These are phyloP conservation scores for Crossaster papposus DNA, from an alignment of 53 echinoderm and acorn worm genomes.

Conservation along the genomic window DNA sequence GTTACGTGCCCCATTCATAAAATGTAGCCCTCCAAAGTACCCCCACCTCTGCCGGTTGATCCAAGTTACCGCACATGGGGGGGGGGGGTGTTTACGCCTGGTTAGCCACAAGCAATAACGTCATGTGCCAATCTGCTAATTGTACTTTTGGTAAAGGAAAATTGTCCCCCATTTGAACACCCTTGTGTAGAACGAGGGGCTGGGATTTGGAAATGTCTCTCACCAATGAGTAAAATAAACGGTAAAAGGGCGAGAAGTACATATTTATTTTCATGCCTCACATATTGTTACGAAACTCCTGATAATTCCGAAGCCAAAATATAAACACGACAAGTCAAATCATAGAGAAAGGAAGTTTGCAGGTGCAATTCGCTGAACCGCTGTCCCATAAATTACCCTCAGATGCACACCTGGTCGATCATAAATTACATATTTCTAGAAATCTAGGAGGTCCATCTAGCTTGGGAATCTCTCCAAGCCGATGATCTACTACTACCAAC, in stretches of 20 bases:
- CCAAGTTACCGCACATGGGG: no score
- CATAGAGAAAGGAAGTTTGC: no score
- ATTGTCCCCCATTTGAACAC: not conserved
- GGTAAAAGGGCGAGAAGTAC: not conserved
- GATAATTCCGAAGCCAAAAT: conserved; percentile 4
- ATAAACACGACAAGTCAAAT: conserved; percentile 37
- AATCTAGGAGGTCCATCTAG: conserved; percentile 8
- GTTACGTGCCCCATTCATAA: no score
- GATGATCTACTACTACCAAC: not conserved
- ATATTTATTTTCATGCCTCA: conserved; percentile 59
- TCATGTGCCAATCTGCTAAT: no score
- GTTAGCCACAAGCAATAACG: no score
- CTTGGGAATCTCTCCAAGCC: not conserved
- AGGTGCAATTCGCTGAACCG: conserved; percentile 31
- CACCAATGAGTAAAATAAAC: conserved; percentile 38
- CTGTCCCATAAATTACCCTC: conserved; percentile 28
- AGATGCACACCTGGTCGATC: conserved; percentile 36
- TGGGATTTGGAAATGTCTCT: not conserved
- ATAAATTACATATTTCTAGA: conserved; percentile 20
- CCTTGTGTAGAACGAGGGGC: not conserved
- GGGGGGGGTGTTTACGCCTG: no score
- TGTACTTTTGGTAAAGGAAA: no score
- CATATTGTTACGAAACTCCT: conserved; percentile 40
- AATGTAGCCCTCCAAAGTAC: no score
- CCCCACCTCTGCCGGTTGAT: no score